Conservation (phyloP, 2,888 invertebrate genomes). For the Uropetala carovei region DNA sequence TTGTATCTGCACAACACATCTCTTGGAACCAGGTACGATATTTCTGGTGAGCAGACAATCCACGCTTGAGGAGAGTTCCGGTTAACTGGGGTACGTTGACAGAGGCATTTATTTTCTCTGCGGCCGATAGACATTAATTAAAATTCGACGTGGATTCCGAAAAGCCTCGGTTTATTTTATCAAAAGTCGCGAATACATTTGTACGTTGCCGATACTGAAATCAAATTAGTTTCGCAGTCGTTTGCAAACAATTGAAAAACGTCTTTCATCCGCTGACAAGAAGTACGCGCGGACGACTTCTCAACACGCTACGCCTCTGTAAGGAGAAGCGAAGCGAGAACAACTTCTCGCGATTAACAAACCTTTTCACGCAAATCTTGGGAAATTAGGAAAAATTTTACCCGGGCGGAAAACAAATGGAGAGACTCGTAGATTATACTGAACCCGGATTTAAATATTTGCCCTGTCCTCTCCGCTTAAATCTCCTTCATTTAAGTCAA, state of each 20-base stretch:
- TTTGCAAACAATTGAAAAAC: not conserved
- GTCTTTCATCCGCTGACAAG: not conserved
- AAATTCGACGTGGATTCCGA: conserved; percentile 23
- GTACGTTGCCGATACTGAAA: not conserved
- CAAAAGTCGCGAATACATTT: not conserved
- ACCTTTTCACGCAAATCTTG: not conserved
- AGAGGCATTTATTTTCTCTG: conserved; percentile 37
- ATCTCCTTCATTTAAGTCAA: not conserved
- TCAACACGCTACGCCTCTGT: not conserved
- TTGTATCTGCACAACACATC: conserved; percentile 46
- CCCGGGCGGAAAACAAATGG: not conserved
- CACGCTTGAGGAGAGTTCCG: conserved; percentile 38
- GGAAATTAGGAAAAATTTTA: conserved; percentile 12
- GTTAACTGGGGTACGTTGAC: conserved; percentile 43
- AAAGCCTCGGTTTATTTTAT: not conserved
- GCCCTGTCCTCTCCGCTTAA: not conserved
- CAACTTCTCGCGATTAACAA: not conserved
- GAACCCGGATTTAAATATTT: conserved; percentile 52
- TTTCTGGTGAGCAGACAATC: conserved; percentile 52
- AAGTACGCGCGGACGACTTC: not conserved
- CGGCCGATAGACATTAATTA: not conserved
- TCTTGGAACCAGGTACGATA: conserved; percentile 58
- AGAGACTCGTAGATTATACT: conserved; percentile 9
- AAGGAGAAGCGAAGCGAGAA: not conserved
- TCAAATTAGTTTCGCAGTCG: not conserved